A percentile compares a stretch with the other conserved stretches of the same genome.
These are phyloP conservation scores for Toxotes jaculatrix DNA, from an alignment of 2,113 vertebrate genomes.

Conservation along the genomic window DNA sequence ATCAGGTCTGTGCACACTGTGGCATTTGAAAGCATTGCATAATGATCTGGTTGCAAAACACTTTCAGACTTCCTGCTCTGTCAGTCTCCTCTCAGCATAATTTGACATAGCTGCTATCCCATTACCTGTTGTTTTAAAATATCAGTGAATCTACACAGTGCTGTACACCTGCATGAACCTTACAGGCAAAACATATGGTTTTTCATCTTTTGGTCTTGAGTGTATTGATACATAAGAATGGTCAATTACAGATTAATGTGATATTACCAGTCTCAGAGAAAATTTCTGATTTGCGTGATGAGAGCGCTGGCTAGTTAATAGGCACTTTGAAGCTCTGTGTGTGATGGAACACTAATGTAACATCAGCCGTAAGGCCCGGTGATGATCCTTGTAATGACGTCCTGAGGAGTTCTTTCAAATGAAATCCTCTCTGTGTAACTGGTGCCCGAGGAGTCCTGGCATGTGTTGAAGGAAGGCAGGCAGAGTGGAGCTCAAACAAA, in stretches of 20 bases:
- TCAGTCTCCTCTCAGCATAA: background rate
- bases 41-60: background rate
- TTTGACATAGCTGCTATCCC: background rate
- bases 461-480: conserved; percentile 73
- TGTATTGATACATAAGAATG: conserved; percentile 5
- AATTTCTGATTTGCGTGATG: conserved; percentile 29
- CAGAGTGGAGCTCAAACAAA: conserved; percentile 63
- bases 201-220: background rate
- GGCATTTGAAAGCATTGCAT: conserved; percentile 12
- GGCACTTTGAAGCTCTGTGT: conserved; percentile 41
- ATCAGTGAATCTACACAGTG: background rate
- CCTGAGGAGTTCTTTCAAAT: conserved; percentile 75
- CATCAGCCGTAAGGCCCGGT: conserved; percentile 69
- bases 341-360: conserved; percentile 73
- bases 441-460: conserved; percentile 77
- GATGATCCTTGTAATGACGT: conserved; percentile 79
- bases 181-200: background rate
- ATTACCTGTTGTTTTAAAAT: background rate
- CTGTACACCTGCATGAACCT: background rate
- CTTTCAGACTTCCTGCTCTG: background rate
- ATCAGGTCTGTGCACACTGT: conserved; percentile 15
- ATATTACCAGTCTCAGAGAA: conserved; percentile 11
- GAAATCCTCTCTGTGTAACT: conserved; percentile 69
- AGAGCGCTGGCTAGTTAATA: conserved; percentile 38
- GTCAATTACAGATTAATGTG: conserved; percentile 42